A percentile compares a stretch with the other conserved stretches of the same genome.
Conservation (phyloP, 2,113 vertebrate species). For the Ptilonorhynchus violaceus region DNA sequence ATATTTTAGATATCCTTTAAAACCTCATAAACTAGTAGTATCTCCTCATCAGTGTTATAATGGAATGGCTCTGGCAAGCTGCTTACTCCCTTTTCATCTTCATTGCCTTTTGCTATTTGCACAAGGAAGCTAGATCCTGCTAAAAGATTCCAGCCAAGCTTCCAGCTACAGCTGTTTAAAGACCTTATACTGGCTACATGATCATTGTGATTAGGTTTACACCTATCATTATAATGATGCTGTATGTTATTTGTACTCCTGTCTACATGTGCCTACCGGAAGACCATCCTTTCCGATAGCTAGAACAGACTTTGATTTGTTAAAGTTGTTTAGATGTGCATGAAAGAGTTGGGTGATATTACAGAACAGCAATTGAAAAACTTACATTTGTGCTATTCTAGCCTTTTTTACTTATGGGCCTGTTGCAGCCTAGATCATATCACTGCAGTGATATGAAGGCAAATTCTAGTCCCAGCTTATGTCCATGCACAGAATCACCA, state of each 20-base stretch:
- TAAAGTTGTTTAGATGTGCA: constrained; percentile 25
- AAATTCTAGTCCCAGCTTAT: neutral
- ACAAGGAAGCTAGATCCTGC: neutral
- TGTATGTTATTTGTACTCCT: constrained; percentile 25
- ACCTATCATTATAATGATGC: neutral
- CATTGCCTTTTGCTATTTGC: neutral
- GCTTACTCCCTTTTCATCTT: neutral
- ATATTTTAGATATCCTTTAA: neutral
- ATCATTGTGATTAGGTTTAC: neutral
- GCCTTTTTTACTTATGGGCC: neutral
- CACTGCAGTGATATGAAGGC: neutral
- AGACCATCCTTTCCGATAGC: constrained; percentile 22
- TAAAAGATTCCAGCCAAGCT: neutral
- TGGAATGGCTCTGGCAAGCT: neutral
- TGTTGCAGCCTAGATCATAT: neutral
- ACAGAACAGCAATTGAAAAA: neutral
- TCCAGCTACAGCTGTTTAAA: neutral
- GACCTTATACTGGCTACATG: neutral
- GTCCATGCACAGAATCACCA: neutral
- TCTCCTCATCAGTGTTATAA: neutral
- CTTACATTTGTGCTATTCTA: neutral
- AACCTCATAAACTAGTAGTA: neutral
- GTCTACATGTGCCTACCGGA: neutral
- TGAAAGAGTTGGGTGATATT: neutral
- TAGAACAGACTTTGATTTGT: constrained; percentile 28